Percentiles rank a stretch among this genome's conserved stretches.
These are phyloP conservation scores for Coremacera marginata DNA, from an alignment of 2,888 invertebrate genomes.

Conservation along the genomic window DNA sequence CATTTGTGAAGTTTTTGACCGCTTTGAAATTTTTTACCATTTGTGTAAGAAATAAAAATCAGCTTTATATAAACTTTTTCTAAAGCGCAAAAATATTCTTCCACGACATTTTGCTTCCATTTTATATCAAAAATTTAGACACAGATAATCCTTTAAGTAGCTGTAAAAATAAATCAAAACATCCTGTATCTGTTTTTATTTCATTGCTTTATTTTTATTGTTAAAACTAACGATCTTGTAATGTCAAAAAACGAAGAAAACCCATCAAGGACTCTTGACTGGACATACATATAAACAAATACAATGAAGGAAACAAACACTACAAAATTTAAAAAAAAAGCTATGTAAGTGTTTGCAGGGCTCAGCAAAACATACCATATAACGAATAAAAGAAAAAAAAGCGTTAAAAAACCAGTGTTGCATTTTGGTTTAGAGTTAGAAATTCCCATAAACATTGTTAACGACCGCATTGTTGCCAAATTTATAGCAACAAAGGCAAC, in stretches of 20 bases:
- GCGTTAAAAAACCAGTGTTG: slow-evolving; percentile 9
- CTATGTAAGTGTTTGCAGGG: neutral
- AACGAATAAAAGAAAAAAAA: neutral
- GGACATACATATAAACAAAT: neutral
- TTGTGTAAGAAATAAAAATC: too few relatives aligned
- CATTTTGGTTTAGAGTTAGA: neutral
- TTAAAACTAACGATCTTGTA: neutral
- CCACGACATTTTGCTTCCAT: too few relatives aligned
- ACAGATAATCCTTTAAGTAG: too few relatives aligned
- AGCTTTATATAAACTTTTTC: too few relatives aligned
- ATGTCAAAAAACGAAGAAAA: slow-evolving; percentile 5
- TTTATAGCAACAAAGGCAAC: neutral
- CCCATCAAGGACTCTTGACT: slow-evolving; percentile 5
- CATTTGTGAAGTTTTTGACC: too few relatives aligned
- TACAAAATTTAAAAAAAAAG: neutral
- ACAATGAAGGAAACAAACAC: neutral
- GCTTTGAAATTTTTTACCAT: too few relatives aligned
- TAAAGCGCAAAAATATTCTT: too few relatives aligned
- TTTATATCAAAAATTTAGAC: too few relatives aligned
- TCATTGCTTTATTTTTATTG: neutral
- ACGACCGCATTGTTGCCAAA: slow-evolving; percentile 23
- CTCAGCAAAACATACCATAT: neutral
- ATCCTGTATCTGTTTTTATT: too few relatives aligned
- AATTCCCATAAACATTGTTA: slow-evolving; percentile 14
- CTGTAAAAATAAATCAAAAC: too few relatives aligned